Evolutionary conservation across 2,113 vertebrate genomes (phyloP), one percentile per base, ranked within the genome.

Genomic region (Desmodus rotundus): DNA sequence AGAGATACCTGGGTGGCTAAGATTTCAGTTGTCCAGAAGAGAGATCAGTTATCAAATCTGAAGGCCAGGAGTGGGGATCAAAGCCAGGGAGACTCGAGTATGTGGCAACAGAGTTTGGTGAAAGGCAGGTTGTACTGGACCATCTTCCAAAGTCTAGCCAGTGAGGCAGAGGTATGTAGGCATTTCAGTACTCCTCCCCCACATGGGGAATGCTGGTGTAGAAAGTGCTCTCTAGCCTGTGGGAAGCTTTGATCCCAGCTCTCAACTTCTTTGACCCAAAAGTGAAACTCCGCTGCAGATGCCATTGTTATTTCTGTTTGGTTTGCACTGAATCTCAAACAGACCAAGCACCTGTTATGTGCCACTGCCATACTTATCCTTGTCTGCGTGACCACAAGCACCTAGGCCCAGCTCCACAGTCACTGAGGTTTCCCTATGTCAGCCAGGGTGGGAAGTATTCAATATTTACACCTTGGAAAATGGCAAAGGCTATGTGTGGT

Each of bases 171-270:
- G 56, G 33, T 33, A 14, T 33, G 33, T 8, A 38, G 31, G 24
- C 54, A 28, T 61, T 68, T n/a, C 11, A 63, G 50, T 13, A 5
- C 31, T 22, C 22, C n/a, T 45, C 16, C 15, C 33, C 56, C 24
- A 20, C 24, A 78, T n/a, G 41, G 77, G 41, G 67, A 16, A 17
- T 1, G 13, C 38, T 50, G 56, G n/a, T 24, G 22, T 26, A 9
- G 22, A 33, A 41, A 10, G 3, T 0, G 0, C 26, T 43, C 5
- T 36, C 8, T 24, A 41, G n/a, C 80, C 31, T 47, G 22, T 4
- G 33, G 54, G 45, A 47, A 33, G 65, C 61, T 89, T 41, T 41
- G 61, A n/a, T 70, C 33, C 33, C 58, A 83, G 33, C 20, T 58
- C 56, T 41, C 58, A 73, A 4, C 36, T 43, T 81, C 56, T 76